A percentile compares a stretch with the other conserved stretches of the same genome.
Evolutionary conservation across 2,113 vertebrate species (phyloP).

Genomic region (Grantiella picta): DNA sequence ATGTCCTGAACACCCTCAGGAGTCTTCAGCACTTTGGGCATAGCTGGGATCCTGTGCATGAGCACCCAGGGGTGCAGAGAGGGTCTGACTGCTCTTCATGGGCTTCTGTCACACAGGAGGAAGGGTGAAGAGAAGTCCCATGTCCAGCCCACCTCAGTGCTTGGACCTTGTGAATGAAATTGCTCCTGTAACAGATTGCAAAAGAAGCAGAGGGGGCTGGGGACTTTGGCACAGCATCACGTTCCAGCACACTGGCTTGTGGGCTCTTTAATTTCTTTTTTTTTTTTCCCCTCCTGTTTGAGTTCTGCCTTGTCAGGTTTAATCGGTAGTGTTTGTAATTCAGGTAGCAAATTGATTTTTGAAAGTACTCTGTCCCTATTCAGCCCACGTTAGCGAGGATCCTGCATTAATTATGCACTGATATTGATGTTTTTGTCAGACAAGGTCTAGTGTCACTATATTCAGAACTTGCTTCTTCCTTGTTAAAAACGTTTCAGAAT

Average conservation of each 20-base stretch:
- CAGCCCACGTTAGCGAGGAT: constrained; percentile 61
- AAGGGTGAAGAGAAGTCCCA: neutral
- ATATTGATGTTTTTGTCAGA: constrained; percentile 76
- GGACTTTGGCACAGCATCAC: neutral
- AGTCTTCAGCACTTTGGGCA: neutral
- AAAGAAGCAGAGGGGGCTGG: neutral
- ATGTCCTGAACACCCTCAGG: neutral
- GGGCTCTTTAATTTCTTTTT: neutral
- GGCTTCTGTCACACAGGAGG: neutral
- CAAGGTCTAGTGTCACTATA: constrained; percentile 74
- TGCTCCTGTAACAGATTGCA: neutral
- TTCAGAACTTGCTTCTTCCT: constrained; percentile 69
- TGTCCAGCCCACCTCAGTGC: neutral
- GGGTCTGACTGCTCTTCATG: neutral
- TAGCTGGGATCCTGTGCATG: neutral
- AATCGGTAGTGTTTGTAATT: constrained; percentile 70
- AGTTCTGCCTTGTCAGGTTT: constrained; percentile 68
- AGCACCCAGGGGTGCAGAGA: neutral
- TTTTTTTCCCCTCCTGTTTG: neutral
- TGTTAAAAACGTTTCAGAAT: constrained; percentile 69
- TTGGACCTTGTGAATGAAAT: neutral
- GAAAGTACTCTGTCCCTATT: constrained; percentile 69
- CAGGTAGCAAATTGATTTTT: constrained; percentile 78
- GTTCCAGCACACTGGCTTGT: neutral
- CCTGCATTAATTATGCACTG: constrained; percentile 77